Percentiles rank a stretch among this genome's conserved stretches.
Evolutionary conservation across 2,888 invertebrate genomes (phyloP).

Genomic region (Apamea crenata): DNA sequence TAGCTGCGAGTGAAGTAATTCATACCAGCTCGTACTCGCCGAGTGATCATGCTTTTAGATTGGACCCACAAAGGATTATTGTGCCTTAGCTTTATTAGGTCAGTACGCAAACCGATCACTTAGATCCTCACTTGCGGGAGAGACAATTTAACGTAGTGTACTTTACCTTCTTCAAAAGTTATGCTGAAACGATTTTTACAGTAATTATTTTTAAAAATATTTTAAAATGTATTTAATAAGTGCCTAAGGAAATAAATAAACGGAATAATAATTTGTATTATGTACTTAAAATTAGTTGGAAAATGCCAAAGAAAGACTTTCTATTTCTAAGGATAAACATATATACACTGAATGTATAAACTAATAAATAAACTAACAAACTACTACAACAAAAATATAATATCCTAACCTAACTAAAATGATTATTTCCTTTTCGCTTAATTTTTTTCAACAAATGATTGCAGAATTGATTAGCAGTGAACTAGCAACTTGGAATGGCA

Average conservation of each 20-base stretch:
- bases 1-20: constrained; percentile 73
- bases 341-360: too few relatives aligned
- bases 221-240: too few relatives aligned
- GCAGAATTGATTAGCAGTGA: background rate
- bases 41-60: constrained; percentile 70
- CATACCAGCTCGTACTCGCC: constrained; percentile 72
- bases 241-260: too few relatives aligned
- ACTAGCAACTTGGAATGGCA: background rate
- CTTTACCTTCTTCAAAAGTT: background rate
- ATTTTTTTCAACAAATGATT: background rate
- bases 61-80: constrained; percentile 65
- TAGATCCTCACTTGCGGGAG: constrained; percentile 12
- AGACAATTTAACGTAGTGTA: constrained; percentile 4
- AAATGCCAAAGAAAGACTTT: background rate
- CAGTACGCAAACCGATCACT: constrained; percentile 31
- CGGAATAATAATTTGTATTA: background rate
- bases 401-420: background rate
- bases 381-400: background rate
- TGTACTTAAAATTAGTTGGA: background rate
- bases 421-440: background rate
- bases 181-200: background rate
- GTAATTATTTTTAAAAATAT: background rate
- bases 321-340: background rate
- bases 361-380: too few relatives aligned
- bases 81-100: constrained; percentile 33